These are phyloP conservation scores for Clavelina lepadiformis DNA, from an alignment of 23 tunicate genomes.

Conservation along the genomic window DNA sequence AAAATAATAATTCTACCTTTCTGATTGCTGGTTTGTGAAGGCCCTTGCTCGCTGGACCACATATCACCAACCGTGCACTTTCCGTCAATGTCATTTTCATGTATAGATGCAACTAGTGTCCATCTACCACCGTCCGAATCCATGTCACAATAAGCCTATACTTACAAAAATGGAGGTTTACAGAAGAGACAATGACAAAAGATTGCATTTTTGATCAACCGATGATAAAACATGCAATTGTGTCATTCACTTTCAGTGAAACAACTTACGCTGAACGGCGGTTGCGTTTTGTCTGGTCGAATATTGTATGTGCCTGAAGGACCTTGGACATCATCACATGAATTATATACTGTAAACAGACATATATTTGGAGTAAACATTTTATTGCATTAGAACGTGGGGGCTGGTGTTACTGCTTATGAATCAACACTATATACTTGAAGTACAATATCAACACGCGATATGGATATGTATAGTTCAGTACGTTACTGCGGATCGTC, in stretches of 20 bases:
- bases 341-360: too few relatives aligned
- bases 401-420: too few relatives aligned
- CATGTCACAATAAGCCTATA: conserved; percentile 40
- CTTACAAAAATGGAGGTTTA: background rate
- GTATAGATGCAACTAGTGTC: conserved; percentile 32
- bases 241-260: background rate
- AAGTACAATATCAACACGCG: too few relatives aligned
- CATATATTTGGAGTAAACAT: too few relatives aligned
- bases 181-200: background rate
- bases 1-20: too few relatives aligned
- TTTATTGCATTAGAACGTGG: too few relatives aligned
- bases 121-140: conserved; percentile 32
- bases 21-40: conserved; percentile 1
- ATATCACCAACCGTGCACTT: conserved; percentile 37
- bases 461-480: too few relatives aligned
- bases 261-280: conserved; percentile 7
- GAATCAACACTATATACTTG: too few relatives aligned
- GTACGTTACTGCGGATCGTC: too few relatives aligned
- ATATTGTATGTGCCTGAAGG: conserved; percentile 18
- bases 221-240: background rate
- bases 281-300: conserved; percentile 1
- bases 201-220: background rate
- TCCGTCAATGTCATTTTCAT: conserved; percentile 35
- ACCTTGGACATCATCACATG: conserved; percentile 9
- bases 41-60: conserved; percentile 42